phyloP scores from a whole-genome alignment of 2,888 invertebrate species.

The Lypha dubia region DNA sequence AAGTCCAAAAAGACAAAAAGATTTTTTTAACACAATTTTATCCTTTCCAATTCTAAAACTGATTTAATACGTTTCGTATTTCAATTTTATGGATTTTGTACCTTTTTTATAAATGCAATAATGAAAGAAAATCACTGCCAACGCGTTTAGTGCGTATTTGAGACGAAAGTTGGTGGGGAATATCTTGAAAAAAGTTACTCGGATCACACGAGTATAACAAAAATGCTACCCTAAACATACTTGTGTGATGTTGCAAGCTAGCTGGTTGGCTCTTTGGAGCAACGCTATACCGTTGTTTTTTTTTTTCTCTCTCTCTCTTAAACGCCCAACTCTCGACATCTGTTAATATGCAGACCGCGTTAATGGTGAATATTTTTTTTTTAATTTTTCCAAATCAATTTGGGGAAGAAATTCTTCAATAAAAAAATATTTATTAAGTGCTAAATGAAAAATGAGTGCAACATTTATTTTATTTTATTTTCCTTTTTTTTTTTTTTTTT shows the following conservation, averaged over 20 bases:
- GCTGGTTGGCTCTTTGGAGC: no score
- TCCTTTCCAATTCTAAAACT: neutral
- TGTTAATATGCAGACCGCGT: neutral
- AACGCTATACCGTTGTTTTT: no score
- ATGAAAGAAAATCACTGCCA: slow-evolving; percentile 15
- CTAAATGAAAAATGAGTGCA: slow-evolving; percentile 60
- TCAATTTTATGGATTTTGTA: slow-evolving; percentile 49
- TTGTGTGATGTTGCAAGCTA: no score
- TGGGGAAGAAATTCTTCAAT: neutral
- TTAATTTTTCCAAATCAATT: slow-evolving; percentile 9
- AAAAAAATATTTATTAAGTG: slow-evolving; percentile 27
- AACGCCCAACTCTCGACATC: neutral
- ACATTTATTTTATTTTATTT: slow-evolving; percentile 38
- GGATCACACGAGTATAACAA: no score
- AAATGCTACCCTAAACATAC: no score
- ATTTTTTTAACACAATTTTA: neutral
- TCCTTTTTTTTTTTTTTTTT: slow-evolving; percentile 40
- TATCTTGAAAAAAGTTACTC: neutral
- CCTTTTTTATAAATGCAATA: slow-evolving; percentile 67
- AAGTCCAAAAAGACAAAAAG: neutral
- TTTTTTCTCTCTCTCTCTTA: no score
- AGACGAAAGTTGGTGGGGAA: neutral
- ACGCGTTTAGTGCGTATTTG: neutral
- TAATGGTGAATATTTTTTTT: slow-evolving; percentile 13
- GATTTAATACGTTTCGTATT: neutral